Base-by-base conservation (phyloP, 2,888 invertebrate species). In the Euspilapteryx auroguttella region DNA sequence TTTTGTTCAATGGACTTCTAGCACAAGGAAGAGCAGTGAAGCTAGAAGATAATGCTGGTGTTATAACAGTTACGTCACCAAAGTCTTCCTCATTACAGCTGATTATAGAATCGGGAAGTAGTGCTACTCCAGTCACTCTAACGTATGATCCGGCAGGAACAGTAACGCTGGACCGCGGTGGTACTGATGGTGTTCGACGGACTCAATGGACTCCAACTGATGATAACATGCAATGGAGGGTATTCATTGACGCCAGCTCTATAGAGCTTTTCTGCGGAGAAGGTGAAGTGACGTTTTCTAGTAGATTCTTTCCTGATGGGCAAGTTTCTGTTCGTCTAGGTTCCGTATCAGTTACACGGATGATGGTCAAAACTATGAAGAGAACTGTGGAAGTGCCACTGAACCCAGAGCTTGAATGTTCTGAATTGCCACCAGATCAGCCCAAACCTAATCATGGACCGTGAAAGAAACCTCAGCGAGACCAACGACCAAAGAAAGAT, bases 271-370 rank as follows among this genome's bases (percentile, higher is more conserved):
- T 65, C 24, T 45, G 46, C 30, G 63, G 57, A 0, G 32, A 43
- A 1, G 68, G 66, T n/a, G 61, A 61, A 29, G 46, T 49, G 0
- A 58, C 61, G 0, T 52, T 68, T 14, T 55, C 63, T 0, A 66
- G 64, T 30, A 41, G 68, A 34, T 55, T 43, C 31, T 69, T 63
- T 39, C 57, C 56, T 0, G 21, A 34, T 7, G 44, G 45, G 1
- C 32, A 35, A 1, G 34, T 58, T 2, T 36, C 14, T 3, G 34
- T 58, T 1, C 40, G 43, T 6, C 3, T 61, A 9, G 17, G 17
- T 2, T 24, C 29, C 4, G 12, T 10, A 4, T 11, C 4, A 4
- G 47, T 34, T 9, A 22, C 44, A 1, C 22, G 38, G 1, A 25
- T 57, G 14, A 29, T 25, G 8, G 43, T 61, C 3, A 34, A 39